phyloP scores from a whole-genome alignment of 2,888 invertebrate species.

The Frankliniella fusca region DNA sequence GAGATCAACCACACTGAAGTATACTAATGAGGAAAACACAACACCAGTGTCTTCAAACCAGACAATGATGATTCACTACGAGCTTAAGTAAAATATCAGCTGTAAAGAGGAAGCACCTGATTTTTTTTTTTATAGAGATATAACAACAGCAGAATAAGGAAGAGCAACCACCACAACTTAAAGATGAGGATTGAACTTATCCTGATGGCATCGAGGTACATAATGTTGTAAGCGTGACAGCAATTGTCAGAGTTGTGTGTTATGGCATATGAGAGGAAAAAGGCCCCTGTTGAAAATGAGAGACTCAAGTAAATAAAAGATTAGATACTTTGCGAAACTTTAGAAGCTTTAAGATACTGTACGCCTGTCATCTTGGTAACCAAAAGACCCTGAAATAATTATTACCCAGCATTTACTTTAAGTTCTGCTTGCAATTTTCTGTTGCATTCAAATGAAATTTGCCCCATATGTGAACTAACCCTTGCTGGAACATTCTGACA shows the following conservation, averaged over 20 bases:
- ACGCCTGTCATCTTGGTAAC: no score
- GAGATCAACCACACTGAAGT: background rate
- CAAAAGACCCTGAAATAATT: no score
- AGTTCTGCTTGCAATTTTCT: background rate
- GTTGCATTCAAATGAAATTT: slow-evolving; percentile 17
- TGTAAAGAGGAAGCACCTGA: background rate
- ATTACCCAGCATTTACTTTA: no score
- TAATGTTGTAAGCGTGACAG: background rate
- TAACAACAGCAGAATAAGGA: background rate
- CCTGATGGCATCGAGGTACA: background rate
- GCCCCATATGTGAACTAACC: slow-evolving; percentile 9
- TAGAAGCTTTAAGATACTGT: no score
- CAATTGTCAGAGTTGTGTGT: background rate
- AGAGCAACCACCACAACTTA: slow-evolving; percentile 15
- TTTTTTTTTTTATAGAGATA: background rate
- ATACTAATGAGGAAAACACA: background rate
- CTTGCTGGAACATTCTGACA: slow-evolving; percentile 24
- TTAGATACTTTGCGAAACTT: no score
- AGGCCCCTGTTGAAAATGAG: background rate
- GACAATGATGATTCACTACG: slow-evolving; percentile 12
- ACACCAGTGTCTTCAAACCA: background rate
- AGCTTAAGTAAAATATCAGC: slow-evolving; percentile 9
- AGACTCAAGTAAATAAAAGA: no score
- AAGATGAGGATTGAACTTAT: background rate
- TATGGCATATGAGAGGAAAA: slow-evolving; percentile 4